These are phyloP conservation scores for Drosophila triauraria DNA, from an alignment of 1,140 invertebrate species.

Conservation along the genomic window DNA sequence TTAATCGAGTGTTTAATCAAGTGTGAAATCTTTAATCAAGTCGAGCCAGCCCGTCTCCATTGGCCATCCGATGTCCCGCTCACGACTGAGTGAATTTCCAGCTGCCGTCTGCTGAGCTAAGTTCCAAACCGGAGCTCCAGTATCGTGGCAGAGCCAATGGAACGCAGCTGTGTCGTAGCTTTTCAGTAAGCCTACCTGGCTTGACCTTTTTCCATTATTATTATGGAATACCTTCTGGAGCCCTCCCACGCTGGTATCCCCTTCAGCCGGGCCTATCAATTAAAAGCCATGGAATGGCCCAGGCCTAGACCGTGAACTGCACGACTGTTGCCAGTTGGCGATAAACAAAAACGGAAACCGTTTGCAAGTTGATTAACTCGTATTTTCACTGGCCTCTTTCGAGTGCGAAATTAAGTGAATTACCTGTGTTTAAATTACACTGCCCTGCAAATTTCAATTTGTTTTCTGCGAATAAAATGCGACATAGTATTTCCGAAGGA, in stretches of 20 bases:
- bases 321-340: conserved; percentile 70
- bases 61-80: conserved; percentile 10
- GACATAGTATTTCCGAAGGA: too few relatives aligned
- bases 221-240: conserved; percentile 32
- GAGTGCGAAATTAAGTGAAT: conserved; percentile 76
- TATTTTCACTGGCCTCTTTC: conserved; percentile 54
- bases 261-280: conserved; percentile 60
- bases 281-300: conserved; percentile 63
- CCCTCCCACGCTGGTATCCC: conserved; percentile 64
- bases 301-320: conserved; percentile 60
- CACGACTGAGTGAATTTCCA: conserved; percentile 52
- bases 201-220: conserved; percentile 59
- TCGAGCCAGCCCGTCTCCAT: conserved; percentile 6
- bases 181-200: conserved; percentile 56
- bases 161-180: conserved; percentile 65
- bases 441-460: too few relatives aligned
- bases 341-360: conserved; percentile 35
- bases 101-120: conserved; percentile 35
- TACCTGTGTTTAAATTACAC: conserved; percentile 59
- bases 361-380: conserved; percentile 31
- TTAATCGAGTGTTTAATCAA: conserved; percentile 69
- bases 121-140: conserved; percentile 39
- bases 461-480: too few relatives aligned
- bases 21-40: conserved; percentile 79
- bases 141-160: conserved; percentile 39